Evolutionary conservation across 2,113 vertebrate species (phyloP), one percentile per base, ranked within the genome.

Genomic region (Puntigrus tetrazona): DNA sequence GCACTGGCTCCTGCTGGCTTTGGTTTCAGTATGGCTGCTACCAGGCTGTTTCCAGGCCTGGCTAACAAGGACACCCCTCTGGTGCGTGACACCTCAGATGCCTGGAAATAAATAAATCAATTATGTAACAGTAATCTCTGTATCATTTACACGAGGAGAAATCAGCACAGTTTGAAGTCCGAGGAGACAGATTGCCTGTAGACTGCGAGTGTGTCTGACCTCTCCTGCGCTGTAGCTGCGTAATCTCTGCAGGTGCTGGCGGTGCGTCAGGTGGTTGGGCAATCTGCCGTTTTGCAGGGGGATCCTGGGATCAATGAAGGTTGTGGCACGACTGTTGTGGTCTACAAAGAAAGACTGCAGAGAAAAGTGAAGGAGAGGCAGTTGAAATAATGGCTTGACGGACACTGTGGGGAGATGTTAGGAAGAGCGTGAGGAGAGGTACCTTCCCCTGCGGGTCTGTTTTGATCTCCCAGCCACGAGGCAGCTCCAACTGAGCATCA

Each of bases 371-470:
- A 83, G 34, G 13, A 74, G 29, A 52, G 25, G 81, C 22, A 43
- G 55, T 16, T 3, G 11, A 36, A n/a, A 34, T 63, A 10, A 63
- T 29, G 18, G 61, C 8, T 43, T 59, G 27, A 45, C 3, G 34
- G 29, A 31, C 22, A 14, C 22, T 14, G 22, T 25, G n/a, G 10
- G 3, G 25, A 75, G 16, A 27, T 29, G 1, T 61, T 4, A 36
- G 22, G 78, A 27, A 31, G 25, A 6, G 11, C 4, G 9, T 34
- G 3, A 22, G 20, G 38, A 25, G 11, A 36, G 2, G 86, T 90
- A 96, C 96, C 96, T 97, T 97, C 88, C 96, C 96, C 88, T 97
- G 96, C 81, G 96, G 95, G 90, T 96, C 96, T 0, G 95, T 96
- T 92, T 97, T 97, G 90, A 97, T 95, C 87, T 97, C 96, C 96